Conservation (phyloP, 2,113 vertebrate genomes). For the Ctenodactylus gundi region DNA sequence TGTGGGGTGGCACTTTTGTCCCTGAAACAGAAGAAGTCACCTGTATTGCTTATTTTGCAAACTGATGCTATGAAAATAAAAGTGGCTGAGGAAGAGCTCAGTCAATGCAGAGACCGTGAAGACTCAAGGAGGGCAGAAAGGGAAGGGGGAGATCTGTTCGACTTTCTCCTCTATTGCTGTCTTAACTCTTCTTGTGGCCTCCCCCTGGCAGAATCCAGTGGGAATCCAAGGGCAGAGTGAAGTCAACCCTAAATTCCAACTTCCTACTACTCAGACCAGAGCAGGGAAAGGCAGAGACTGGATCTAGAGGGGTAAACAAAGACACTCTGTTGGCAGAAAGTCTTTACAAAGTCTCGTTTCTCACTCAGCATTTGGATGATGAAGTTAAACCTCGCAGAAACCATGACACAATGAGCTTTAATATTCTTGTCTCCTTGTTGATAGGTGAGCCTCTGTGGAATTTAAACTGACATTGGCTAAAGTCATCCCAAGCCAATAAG, state of each 20-base stretch:
- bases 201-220: background rate
- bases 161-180: background rate
- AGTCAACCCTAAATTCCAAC: background rate
- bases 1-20: background rate
- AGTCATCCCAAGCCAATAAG: background rate
- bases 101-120: no score
- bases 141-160: rapidly evolving
- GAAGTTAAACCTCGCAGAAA: background rate
- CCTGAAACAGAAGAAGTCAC: no score
- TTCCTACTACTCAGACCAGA: background rate
- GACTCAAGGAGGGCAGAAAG: background rate
- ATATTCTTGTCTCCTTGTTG: background rate
- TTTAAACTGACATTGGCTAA: background rate
- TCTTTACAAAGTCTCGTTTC: background rate
- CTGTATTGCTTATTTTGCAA: background rate
- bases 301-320: background rate
- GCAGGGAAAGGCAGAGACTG: background rate
- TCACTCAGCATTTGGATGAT: background rate
- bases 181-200: background rate
- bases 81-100: background rate
- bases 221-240: background rate
- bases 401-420: background rate
- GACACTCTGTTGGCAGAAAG: background rate
- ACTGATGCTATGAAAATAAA: background rate
- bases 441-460: background rate